Conservation (phyloP, 1,140 invertebrate species). For the Eueides isabella region DNA sequence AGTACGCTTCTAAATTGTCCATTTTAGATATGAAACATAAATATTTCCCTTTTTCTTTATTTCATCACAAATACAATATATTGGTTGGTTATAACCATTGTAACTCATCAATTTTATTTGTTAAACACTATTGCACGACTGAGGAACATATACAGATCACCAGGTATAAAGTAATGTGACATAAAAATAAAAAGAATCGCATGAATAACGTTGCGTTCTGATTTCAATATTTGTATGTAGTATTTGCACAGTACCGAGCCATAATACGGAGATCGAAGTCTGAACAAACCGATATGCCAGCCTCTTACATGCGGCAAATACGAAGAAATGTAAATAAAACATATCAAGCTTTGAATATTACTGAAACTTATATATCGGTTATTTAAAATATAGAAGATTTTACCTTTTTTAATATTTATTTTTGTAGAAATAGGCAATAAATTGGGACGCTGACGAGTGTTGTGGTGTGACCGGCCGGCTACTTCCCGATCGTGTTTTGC, state of each 20-base stretch:
- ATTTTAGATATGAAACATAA: too few relatives aligned
- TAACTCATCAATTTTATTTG: too few relatives aligned
- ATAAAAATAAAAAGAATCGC: conserved; percentile 49
- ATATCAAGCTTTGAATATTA: conserved; percentile 31
- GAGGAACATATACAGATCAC: conserved; percentile 19
- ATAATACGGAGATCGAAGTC: conserved; percentile 48
- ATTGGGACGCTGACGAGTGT: not conserved
- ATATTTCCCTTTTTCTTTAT: too few relatives aligned
- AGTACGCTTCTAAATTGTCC: too few relatives aligned
- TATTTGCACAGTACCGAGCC: conserved; percentile 57
- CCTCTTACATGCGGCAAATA: conserved; percentile 47
- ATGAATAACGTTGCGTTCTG: conserved; percentile 55
- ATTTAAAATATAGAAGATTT: conserved; percentile 13
- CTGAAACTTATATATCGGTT: conserved; percentile 7
- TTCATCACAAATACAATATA: too few relatives aligned
- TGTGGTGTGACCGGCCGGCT: not conserved
- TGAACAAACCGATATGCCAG: conserved; percentile 44
- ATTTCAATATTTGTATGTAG: conserved; percentile 59
- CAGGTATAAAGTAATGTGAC: conserved; percentile 30
- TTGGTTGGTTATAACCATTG: too few relatives aligned
- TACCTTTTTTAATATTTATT: conserved; percentile 1
- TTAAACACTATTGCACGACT: too few relatives aligned
- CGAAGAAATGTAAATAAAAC: conserved; percentile 57
- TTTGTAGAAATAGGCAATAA: not conserved
- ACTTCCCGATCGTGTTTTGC: too few relatives aligned